Base-by-base conservation (phyloP, 37 sponge, comb jelly and placozoan species). In the Spongia lamella region DNA sequence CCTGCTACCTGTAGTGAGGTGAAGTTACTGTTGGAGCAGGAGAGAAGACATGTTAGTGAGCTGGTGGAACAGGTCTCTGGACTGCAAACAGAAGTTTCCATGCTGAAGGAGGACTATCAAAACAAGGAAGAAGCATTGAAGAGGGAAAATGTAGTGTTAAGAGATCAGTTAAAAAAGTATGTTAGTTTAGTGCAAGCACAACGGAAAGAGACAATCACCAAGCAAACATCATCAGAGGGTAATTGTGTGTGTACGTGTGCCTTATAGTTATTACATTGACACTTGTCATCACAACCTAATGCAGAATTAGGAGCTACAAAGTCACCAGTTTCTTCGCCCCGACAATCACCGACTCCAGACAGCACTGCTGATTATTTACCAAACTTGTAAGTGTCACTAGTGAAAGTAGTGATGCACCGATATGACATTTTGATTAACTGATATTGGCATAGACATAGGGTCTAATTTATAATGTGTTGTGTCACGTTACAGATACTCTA, bases 161-260 rank as follows among this genome's bases (percentile, higher is more conserved):
- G 86, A 17, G 90, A 91, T 31, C 98, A 97, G 77, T 82, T 97
- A 33, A 92, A 95, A 84, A 89, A 87, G 54, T 93, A 96, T 54
- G 89, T 96, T 6, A 79, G 83, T 1, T 89, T 94, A 66, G 88
- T 97, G 0, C 95, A 94, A 78, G 61, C 72, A 2, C 74, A 78
- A 59, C 35, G 80, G 3, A 70, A 51, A 31, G 62, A 79, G 17
- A 40, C 80, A 15, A 25, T 26, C 6, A n/a, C n/a, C n/a, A 43
- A 43, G 47, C 47, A 43, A 43, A 13, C 47, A 9, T 43, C 47
- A 43, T 5, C 9, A 43, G 47, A 43, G 5, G 47, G 30, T 61
- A 29, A 33, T 27, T 61, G 30, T 61, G 62, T 61, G 26, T 61
- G 62, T 24, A 21, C 25, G 62, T 61, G 62, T 61, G 62, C 3